A percentile compares a stretch with the other conserved stretches of the same genome.
Evolutionary conservation across 2,888 invertebrate species (phyloP).

Genomic region (Listrodromus nycthemerus): DNA sequence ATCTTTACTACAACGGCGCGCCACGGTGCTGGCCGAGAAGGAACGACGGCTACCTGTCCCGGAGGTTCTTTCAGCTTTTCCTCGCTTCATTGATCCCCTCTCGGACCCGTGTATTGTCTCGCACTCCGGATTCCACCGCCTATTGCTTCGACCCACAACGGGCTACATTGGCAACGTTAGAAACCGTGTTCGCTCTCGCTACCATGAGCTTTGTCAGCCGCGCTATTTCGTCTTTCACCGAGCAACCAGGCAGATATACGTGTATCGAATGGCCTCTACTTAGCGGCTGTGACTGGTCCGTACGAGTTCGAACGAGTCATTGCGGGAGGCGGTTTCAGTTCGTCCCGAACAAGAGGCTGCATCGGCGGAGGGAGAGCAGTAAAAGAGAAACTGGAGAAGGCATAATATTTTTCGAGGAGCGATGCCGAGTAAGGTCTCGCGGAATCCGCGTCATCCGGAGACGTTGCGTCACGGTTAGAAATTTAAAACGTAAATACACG

Average conservation of each 20-base stretch:
- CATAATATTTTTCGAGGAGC: conserved; percentile 55
- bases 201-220: conserved; percentile 29
- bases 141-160: neutral
- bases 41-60: conserved; percentile 69
- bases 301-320: conserved; percentile 57
- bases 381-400: conserved; percentile 50
- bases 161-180: conserved; percentile 33
- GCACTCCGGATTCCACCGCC: conserved; percentile 12
- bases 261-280: conserved; percentile 6
- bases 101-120: neutral
- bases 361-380: neutral
- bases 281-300: conserved; percentile 47
- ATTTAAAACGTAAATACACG: neutral
- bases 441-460: neutral
- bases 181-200: conserved; percentile 2
- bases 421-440: conserved; percentile 5
- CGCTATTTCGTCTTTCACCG: conserved; percentile 22
- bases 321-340: conserved; percentile 33
- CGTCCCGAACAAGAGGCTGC: neutral
- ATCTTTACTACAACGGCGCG: conserved; percentile 57
- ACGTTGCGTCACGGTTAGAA: conserved; percentile 45
- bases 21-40: conserved; percentile 29
- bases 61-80: conserved; percentile 65
- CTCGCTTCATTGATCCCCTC: conserved; percentile 68
- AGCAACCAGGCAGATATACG: neutral